Conservation (phyloP, 2,888 invertebrate species). For the Brachynemurus nebulosus region DNA sequence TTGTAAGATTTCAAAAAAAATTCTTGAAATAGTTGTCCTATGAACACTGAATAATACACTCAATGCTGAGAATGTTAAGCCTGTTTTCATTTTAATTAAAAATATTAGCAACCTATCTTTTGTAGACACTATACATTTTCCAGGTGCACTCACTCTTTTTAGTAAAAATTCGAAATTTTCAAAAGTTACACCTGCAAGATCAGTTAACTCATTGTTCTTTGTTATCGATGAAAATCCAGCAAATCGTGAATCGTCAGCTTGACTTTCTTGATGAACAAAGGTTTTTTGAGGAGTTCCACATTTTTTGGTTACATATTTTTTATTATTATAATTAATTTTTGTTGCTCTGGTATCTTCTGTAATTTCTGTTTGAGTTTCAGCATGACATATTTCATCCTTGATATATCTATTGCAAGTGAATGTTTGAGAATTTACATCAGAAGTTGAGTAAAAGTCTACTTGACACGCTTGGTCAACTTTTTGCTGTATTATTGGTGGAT, state of each 20-base stretch:
- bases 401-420: conserved; percentile 14
- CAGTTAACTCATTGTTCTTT: conserved; percentile 14
- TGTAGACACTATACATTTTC: neutral
- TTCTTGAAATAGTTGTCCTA: conserved; percentile 15
- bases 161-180: conserved; percentile 15
- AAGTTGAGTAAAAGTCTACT: conserved; percentile 9
- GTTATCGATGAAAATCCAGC: conserved; percentile 13
- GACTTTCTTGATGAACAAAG: conserved; percentile 8
- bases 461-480: conserved; percentile 11
- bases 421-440: conserved; percentile 6
- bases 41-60: conserved; percentile 15
- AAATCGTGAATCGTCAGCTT: conserved; percentile 10
- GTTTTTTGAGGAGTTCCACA: conserved; percentile 10
- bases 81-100: no score
- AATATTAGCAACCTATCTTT: conserved; percentile 14
- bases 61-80: conserved; percentile 14
- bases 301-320: conserved; percentile 8
- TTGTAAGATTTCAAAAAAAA: conserved; percentile 14
- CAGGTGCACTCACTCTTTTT: conserved; percentile 10
- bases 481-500: conserved; percentile 3
- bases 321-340: conserved; percentile 6
- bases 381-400: conserved; percentile 11
- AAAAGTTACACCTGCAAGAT: conserved; percentile 16
- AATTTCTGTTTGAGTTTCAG: conserved; percentile 13
- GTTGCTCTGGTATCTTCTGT: conserved; percentile 6